phyloP scores from a whole-genome alignment of 2,797 vertebrate species.

The Myotis planiceps region DNA sequence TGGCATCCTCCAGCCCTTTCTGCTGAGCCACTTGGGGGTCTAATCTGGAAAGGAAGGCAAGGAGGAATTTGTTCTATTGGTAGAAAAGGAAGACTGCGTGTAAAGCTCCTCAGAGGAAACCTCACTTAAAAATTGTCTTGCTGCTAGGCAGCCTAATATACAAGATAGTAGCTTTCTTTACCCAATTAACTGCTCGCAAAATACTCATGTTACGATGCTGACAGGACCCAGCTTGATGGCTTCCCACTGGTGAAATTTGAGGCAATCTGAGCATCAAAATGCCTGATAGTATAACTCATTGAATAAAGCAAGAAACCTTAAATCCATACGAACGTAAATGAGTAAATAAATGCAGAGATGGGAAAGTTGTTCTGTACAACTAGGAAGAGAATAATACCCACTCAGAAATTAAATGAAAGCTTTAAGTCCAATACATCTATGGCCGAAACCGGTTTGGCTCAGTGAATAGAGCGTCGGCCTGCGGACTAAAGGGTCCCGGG shows the following conservation, averaged over 20 bases:
- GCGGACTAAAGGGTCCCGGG: too few species aligned
- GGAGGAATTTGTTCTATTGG: not conserved
- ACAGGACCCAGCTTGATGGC: not conserved
- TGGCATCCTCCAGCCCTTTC: not conserved
- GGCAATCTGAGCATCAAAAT: not conserved
- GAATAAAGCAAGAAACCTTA: not conserved
- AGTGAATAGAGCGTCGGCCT: too few species aligned
- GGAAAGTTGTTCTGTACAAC: not conserved
- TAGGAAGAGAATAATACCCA: too few species aligned
- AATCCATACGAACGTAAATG: not conserved
- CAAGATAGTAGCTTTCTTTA: not conserved
- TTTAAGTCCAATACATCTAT: too few species aligned
- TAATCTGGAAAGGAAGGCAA: constrained; percentile 41
- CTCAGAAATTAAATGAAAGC: too few species aligned
- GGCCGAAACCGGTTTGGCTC: too few species aligned
- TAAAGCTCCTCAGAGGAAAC: not conserved
- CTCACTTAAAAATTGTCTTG: constrained; percentile 59
- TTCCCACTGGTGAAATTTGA: not conserved
- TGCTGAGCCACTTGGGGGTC: not conserved
- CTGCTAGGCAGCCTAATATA: not conserved
- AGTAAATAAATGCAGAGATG: not conserved
- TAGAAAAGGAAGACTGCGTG: not conserved
- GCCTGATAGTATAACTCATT: not conserved
- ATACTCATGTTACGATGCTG: not conserved
- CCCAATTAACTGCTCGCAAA: not conserved